These are phyloP conservation scores for Corythaeola cristata DNA, from an alignment of 2,113 vertebrate genomes.

Conservation along the genomic window DNA sequence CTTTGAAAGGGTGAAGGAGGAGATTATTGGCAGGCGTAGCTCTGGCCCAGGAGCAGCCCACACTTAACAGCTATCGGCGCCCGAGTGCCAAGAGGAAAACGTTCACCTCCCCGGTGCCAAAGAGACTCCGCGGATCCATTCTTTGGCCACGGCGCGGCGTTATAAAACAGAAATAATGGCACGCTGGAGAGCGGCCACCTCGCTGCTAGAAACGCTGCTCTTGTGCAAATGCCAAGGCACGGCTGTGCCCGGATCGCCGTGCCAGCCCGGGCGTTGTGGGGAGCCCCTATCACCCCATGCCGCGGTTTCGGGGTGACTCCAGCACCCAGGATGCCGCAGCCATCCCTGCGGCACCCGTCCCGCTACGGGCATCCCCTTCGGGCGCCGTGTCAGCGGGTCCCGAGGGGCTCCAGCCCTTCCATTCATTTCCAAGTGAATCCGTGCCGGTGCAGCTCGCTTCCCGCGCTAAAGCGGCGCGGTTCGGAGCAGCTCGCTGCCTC, in stretches of 20 bases:
- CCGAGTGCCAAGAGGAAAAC: not conserved
- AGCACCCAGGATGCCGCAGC: not conserved
- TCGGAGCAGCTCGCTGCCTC: not conserved
- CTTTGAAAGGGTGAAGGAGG: not conserved
- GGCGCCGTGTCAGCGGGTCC: not conserved
- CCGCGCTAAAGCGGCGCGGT: not conserved
- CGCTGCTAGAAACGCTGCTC: not conserved
- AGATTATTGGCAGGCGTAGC: not conserved
- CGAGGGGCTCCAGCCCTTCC: not conserved
- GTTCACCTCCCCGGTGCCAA: slow-evolving; percentile 2
- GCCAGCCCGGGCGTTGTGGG: not conserved
- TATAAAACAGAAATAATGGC: not conserved
- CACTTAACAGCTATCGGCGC: not conserved
- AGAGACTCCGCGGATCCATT: not conserved
- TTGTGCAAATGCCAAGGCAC: not conserved
- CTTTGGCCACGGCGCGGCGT: not conserved
- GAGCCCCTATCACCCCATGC: rapidly evolving
- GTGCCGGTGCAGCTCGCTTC: not conserved
- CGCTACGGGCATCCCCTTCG: not conserved
- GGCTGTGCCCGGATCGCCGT: not conserved
- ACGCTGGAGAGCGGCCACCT: not conserved
- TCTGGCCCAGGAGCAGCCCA: not conserved
- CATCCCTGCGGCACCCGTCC: not conserved
- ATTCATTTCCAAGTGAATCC: not conserved
- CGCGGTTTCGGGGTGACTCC: not conserved